Evolutionary conservation across 2,113 vertebrate species (phyloP), one percentile per base, ranked within the genome.

Genomic region (Archocentrus centrarchus): DNA sequence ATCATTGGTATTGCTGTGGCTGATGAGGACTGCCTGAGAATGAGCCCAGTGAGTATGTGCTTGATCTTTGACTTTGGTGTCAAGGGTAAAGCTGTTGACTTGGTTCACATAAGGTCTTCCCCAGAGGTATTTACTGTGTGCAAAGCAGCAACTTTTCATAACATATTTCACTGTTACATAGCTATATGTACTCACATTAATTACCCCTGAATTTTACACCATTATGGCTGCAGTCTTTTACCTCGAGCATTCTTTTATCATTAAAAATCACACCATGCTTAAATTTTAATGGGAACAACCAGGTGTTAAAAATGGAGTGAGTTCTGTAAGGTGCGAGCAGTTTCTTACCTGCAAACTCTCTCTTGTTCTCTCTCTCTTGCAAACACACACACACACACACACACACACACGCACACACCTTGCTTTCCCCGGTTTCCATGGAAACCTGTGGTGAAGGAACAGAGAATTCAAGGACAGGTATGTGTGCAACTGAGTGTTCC

Each of bases 391-490:
- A 75, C 62, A 87, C 41, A 62, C 79, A 59, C 61, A 22, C 84
- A 78, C 8, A 57, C 22, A 68, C 62, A 44, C 62, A 55, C 30
- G 14, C 59, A 80, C 62, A 63, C 80, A 87, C 85, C 22, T 83
- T 94, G 91, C 92, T 94, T 92, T 85, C 83, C 79, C 83, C 7
- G 80, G 94, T 95, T 95, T 92, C 94, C 92, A 95, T 95, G 93
- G 94, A 90, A 95, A 95, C 93, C 82, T 73, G 88, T 77, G 87
- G 82, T 60, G 86, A 89, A 90, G 87, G 89, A 94, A 88, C 90
- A 88, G 90, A 90, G 83, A 83, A 91, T 89, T 92, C 94, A 95
- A 95, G 95, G 94, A 94, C 94, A 95, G 94, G 93, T 95, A 91
- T 93, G 93, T 94, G 92, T 91, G 91, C 92, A 93, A 94, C 93